Base-by-base conservation (phyloP, 2,888 invertebrate genomes). In the Lepas anatifera region DNA sequence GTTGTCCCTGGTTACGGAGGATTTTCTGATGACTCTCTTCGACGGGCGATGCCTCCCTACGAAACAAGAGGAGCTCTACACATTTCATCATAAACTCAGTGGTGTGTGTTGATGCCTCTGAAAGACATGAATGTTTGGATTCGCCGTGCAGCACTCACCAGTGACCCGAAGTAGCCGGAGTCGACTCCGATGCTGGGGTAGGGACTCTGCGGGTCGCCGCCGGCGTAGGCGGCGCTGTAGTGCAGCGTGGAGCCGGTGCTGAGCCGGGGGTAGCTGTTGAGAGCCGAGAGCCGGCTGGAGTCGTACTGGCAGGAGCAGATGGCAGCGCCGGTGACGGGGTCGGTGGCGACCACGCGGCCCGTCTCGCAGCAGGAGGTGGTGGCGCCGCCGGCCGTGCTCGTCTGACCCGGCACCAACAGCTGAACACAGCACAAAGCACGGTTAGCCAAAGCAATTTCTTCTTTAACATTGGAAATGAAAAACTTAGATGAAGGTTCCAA, bases 271-370 rank as follows among this genome's bases (percentile, higher is more conserved):
- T 92, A 92, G 74, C 87, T 86, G 74, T 89, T 86, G 74, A 92
- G 87, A 69, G 92, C 92, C 35, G 58, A 25, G 25, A 74, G 73
- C 22, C 58, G 58, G 35, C 58, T 32, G 22, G 58, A 22, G 32
- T 94, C 94, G 82, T 94, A 94, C 81, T 94, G 94, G 82, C 95
- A 95, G 76, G 93, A 93, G 82, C 94, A 95, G 76, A 95, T 92
- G 70, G 92, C 90, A 81, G 93, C 93, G 48, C 94, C 94, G 74
- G 92, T 91, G 72, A 93, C 90, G 13, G 94, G 93, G 81, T 95
- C 94, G 76, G 92, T 92, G 84, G 92, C 90, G 81, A 94, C 88
- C 75, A 93, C 92, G 73, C 93, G 86, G 69, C 93, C 93, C 75
- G 92, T 92, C 80, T 94, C 94, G 83, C 94, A 94, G 82, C 94